These are phyloP conservation scores for Paramormyrops hopkinsi DNA, from an alignment of 2,797 vertebrate species.

Conservation along the genomic window DNA sequence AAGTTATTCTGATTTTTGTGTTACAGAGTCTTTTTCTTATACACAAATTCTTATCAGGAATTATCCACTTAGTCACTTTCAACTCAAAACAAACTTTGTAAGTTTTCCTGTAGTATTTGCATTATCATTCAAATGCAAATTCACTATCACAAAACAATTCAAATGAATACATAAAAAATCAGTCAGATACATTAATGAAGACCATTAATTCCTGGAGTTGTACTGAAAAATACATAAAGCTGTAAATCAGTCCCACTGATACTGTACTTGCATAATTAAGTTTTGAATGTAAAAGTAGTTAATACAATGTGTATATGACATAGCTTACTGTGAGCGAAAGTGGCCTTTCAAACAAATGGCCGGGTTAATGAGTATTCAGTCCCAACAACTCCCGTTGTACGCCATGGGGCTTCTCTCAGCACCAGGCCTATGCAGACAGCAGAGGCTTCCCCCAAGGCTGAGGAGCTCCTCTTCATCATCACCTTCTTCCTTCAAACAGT, in stretches of 20 bases:
- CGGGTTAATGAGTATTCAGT: neutral
- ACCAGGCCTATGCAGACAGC: neutral
- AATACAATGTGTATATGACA: neutral
- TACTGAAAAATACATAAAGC: neutral
- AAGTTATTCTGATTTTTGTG: neutral
- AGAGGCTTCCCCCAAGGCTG: neutral
- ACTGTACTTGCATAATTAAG: neutral
- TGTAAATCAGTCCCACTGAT: neutral
- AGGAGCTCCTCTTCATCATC: slow-evolving; percentile 41
- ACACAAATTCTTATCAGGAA: neutral
- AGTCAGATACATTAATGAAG: neutral
- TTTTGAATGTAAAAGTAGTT: neutral
- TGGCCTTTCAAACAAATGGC: neutral
- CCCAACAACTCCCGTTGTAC: neutral
- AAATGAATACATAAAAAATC: neutral
- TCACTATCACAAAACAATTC: neutral
- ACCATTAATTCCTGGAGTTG: neutral
- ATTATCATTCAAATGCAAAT: neutral
- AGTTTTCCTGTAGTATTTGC: neutral
- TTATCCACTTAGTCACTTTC: neutral
- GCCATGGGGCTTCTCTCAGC: neutral
- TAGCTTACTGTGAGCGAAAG: neutral
- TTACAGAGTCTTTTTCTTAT: neutral
- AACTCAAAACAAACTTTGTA: neutral
- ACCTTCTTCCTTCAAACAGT: slow-evolving; percentile 33